Percentiles rank a stretch among this genome's conserved stretches.
Conservation (phyloP, 2,888 invertebrate species). For the Conistra vaccinii region DNA sequence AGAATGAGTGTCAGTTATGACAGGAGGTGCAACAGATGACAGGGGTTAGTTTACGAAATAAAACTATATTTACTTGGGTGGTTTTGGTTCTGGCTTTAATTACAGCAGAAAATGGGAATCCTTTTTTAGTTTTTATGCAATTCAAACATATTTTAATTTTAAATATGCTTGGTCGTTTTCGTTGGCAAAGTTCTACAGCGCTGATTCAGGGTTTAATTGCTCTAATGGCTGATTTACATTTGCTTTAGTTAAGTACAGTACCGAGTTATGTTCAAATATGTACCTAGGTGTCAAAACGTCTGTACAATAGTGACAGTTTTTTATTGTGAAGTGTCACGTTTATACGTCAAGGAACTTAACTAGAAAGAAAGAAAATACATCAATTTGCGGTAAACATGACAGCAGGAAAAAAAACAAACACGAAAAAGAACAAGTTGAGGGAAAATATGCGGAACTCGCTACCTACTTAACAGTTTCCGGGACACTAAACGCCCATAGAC, state of each 20-base stretch:
- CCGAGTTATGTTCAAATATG: not conserved
- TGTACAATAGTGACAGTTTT: not conserved
- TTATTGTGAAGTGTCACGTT: not conserved
- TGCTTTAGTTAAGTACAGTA: not conserved
- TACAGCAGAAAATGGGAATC: not conserved
- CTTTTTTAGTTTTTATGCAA: not conserved
- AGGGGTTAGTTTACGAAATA: slow-evolving; percentile 1
- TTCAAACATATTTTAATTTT: too few species aligned
- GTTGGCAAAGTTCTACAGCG: not conserved
- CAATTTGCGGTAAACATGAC: too few species aligned
- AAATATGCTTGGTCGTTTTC: not conserved
- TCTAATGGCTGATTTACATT: not conserved
- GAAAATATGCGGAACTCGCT: not conserved
- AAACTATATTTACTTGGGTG: not conserved
- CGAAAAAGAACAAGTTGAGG: not conserved
- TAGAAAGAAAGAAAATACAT: too few species aligned
- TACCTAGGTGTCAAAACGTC: not conserved
- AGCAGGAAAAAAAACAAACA: not conserved
- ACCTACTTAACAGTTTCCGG: not conserved
- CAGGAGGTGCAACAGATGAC: slow-evolving; percentile 20
- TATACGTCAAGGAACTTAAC: not conserved
- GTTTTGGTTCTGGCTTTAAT: not conserved
- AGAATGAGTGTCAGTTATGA: slow-evolving; percentile 4
- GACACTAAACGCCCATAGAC: too few species aligned
- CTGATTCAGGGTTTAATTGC: not conserved